Evolutionary conservation across 2,888 invertebrate genomes (phyloP), one percentile per base, ranked within the genome.

Genomic region (Tanypteryx hageni): DNA sequence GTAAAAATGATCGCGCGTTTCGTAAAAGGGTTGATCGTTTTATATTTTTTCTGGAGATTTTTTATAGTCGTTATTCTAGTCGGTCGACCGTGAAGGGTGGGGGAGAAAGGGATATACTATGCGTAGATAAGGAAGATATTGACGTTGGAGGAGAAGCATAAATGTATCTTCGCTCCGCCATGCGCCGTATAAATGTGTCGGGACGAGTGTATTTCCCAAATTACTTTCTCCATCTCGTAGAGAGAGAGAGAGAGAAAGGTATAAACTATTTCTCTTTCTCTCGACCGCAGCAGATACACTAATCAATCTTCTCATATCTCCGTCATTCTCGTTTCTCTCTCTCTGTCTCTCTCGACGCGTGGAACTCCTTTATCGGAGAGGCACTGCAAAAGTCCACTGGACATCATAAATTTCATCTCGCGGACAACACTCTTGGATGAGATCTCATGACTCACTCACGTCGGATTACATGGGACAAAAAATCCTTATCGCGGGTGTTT

Each of bases 381-480:
- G 27, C 76, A 76, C 76, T 13, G 64, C 89, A 86, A 86, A 86
- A 61, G 86, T 58, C 64, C 89, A 68, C 61, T 56, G 44, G 89
- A 64, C 89, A 68, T 44, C 64, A 89, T 89, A 89, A 89, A 89
- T 89, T 64, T 64, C 56, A 89, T 68, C 31, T 64, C n/a, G 89
- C 68, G 89, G 89, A 27, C 89, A 68, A 89, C 89, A 68, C 61
- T 64, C 64, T 16, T 10, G 86, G 64, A 89, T n/a, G 89, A 89
- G 89, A 58, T 64, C 61, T 44, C 89, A 89, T 68, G 89, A 13
- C 27, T 27, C 22, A 89, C 64, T 64, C 61, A 44, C 56, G 13
- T 18, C 13, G 64, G 89, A 89, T 89, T 89, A 89, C 64, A 68
- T 44, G 89, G 56, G 89, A 89, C 89, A 89, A 89, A 89, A 85